Conservation (phyloP, 2,113 vertebrate species). For the Chitala chitala region DNA sequence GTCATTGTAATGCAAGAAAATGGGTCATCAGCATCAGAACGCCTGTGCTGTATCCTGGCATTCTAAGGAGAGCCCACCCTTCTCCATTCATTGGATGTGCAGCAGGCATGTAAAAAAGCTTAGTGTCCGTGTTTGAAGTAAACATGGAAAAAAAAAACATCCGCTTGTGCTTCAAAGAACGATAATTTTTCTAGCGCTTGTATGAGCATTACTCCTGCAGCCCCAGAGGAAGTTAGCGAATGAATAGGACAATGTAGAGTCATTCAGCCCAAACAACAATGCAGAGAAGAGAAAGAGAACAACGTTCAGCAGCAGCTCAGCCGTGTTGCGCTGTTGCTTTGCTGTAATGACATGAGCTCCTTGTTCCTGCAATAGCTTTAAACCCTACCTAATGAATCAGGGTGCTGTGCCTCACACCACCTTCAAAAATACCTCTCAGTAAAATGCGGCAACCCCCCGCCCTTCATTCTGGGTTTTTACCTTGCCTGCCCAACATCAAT, state of each 20-base stretch:
- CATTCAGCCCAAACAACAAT: slow-evolving; percentile 37
- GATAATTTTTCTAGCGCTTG: slow-evolving; percentile 38
- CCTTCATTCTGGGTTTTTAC: too few species aligned
- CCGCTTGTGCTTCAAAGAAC: slow-evolving; percentile 57
- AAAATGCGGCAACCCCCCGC: too few species aligned
- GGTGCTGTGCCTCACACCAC: too few species aligned
- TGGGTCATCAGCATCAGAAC: slow-evolving; percentile 31
- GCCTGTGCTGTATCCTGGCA: slow-evolving; percentile 27
- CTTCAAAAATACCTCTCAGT: too few species aligned
- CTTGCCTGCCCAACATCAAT: too few species aligned
- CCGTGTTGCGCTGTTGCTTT: slow-evolving; percentile 25
- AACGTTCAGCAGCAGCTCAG: slow-evolving; percentile 20
- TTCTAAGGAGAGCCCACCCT: slow-evolving; percentile 4
- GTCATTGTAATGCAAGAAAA: slow-evolving; percentile 1
- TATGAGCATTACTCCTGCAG: slow-evolving; percentile 42
- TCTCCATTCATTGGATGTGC: slow-evolving; percentile 30
- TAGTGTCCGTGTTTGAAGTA: slow-evolving; percentile 55
- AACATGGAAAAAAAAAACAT: slow-evolving; percentile 36
- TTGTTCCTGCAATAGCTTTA: too few species aligned
- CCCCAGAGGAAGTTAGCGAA: slow-evolving; percentile 53
- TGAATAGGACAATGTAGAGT: slow-evolving; percentile 47
- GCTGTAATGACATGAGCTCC: too few species aligned
- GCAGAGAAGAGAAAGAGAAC: slow-evolving; percentile 16
- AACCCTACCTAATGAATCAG: too few species aligned
- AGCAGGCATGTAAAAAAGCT: slow-evolving; percentile 47